Percentiles rank a stretch among this genome's conserved stretches.
Conservation (phyloP, 2,113 vertebrate species). For the Rhagologus leucostigma region DNA sequence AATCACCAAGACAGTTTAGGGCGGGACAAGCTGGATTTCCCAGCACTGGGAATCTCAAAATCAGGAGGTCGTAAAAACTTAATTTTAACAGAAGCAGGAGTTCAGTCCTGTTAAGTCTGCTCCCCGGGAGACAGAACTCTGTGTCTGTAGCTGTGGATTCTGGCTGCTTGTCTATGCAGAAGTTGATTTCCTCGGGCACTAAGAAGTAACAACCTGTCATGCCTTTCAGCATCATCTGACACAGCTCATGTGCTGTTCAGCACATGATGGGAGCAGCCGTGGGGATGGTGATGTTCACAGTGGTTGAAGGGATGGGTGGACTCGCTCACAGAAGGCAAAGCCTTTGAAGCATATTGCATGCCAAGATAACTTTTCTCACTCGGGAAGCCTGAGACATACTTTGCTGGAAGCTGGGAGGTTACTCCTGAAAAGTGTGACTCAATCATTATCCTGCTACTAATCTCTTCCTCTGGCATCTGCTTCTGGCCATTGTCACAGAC, state of each 20-base stretch:
- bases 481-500: background rate
- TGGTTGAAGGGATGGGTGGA: background rate
- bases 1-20: background rate
- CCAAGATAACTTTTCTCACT: background rate
- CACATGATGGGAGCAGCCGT: slow-evolving; percentile 26
- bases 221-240: slow-evolving; percentile 41
- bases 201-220: slow-evolving; percentile 25
- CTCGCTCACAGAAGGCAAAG: slow-evolving; percentile 33
- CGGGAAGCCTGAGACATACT: background rate
- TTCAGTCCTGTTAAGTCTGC: background rate
- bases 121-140: background rate
- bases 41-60: background rate
- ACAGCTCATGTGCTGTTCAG: slow-evolving; percentile 17
- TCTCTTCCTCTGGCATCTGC: background rate
- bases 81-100: background rate
- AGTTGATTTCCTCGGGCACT: background rate
- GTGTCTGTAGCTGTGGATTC: background rate
- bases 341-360: slow-evolving; percentile 38
- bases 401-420: slow-evolving; percentile 10
- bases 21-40: background rate
- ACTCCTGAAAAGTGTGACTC: background rate
- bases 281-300: background rate
- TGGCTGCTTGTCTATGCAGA: background rate
- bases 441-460: background rate
- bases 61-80: background rate